phyloP scores from a whole-genome alignment of 2,797 vertebrate species.

The Neosilurus mollespiculum region DNA sequence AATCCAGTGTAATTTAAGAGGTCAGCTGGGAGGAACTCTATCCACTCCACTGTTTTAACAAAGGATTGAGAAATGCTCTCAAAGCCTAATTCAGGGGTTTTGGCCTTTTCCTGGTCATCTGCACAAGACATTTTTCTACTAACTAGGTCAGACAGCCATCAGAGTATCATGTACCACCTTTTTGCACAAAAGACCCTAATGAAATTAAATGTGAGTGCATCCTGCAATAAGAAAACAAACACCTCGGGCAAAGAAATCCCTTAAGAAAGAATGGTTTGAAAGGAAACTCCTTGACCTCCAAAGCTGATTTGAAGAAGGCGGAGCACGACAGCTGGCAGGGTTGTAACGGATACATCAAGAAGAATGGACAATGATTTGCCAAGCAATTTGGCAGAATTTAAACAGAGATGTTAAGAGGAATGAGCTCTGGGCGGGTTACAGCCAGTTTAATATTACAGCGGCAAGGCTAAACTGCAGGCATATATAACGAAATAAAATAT shows the following conservation, averaged over 20 bases:
- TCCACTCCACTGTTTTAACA: conserved; percentile 36
- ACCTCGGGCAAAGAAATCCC: not conserved
- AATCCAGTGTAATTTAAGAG: conserved; percentile 56
- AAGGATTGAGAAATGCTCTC: conserved; percentile 39
- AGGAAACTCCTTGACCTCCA: conserved; percentile 1
- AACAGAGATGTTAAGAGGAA: not conserved
- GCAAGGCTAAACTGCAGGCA: not conserved
- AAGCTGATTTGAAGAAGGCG: not conserved
- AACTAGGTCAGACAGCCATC: conserved; percentile 19
- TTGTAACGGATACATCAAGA: not conserved
- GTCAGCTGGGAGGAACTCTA: conserved; percentile 51
- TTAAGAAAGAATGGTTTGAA: not conserved
- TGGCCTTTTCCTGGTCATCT: conserved; percentile 54
- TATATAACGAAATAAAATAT: not conserved
- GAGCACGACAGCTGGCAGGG: not conserved
- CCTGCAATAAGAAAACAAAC: not conserved
- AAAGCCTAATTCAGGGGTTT: conserved; percentile 12
- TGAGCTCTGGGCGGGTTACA: conserved; percentile 5
- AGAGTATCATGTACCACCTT: not conserved
- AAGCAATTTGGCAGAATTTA: not conserved
- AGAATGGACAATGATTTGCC: not conserved
- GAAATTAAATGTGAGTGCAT: not conserved
- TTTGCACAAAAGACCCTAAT: not conserved
- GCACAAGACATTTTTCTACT: conserved; percentile 45
- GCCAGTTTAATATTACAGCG: not conserved